Evolutionary conservation across 1,140 invertebrate genomes (phyloP), one percentile per base, ranked within the genome.

Genomic region (Asobara japonica): DNA sequence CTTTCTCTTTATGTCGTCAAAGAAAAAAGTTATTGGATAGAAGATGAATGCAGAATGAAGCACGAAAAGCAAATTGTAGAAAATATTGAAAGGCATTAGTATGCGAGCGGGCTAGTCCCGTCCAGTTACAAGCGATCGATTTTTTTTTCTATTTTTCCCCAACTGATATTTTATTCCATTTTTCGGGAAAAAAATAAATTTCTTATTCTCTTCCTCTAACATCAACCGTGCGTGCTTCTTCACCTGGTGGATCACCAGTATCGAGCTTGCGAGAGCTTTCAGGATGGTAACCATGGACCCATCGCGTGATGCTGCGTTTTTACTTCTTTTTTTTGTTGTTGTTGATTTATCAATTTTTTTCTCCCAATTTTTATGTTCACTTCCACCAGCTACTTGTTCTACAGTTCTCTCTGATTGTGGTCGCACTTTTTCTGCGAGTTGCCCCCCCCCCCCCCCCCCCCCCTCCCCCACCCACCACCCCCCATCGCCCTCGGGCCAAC

Each of bases 341-440:
- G 33, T 31, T 45, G n/a, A n/a, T n/a, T 65, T 65, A 66, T 61
- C 65, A 62, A 33, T 45, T 74, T 69, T 64, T 65, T 38, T 65
- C 30, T 30, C 27, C 56, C 41, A 8, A 2, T 33, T 18, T 25
- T 20, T 65, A n/a, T 22, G 13, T 56, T 25, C 51, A 56, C 18
- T 56, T 56, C 25, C 22, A 56, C 51, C 64, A 41, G 13, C 45
- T 73, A 62, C 48, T 33, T 48, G 71, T 67, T 72, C 29, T 30
- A 33, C 36, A 18, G 70, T 41, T 41, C 61, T 65, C 69, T 74
- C 67, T 82, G 80, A 82, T 82, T 82, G 77, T 80, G 74, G 72
- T 72, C 68, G 38, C 69, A 29, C 67, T 77, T 80, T 80, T 80
- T 79, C 62, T 38, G 33, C 20, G 41, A 69, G 61, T 77, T 73